Percentiles rank a stretch among this genome's conserved stretches.
phyloP scores from a whole-genome alignment of 2,888 invertebrate genomes.

The Unio pictorum region DNA sequence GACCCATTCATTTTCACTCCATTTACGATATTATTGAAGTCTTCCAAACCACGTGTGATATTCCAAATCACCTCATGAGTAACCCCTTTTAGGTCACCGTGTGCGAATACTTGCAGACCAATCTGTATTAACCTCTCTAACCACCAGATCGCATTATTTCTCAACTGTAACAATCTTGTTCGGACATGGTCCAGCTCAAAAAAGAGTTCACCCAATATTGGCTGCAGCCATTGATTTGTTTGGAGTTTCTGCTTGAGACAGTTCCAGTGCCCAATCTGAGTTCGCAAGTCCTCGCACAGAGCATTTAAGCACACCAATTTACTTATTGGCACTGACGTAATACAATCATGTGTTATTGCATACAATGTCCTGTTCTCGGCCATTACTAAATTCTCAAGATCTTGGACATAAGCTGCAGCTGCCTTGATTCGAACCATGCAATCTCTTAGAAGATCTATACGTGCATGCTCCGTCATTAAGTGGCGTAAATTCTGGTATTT shows the following conservation, averaged over 20 bases:
- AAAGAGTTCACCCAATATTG: constrained; percentile 56
- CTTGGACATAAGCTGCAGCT: constrained; percentile 55
- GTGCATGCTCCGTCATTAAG: constrained; percentile 59
- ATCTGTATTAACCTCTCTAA: constrained; percentile 64
- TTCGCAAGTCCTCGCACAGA: constrained; percentile 68
- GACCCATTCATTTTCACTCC: constrained; percentile 28
- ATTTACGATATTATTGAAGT: constrained; percentile 66
- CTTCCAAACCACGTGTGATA: constrained; percentile 68
- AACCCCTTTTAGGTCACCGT: constrained; percentile 62
- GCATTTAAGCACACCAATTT: constrained; percentile 66
- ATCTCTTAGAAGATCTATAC: constrained; percentile 63
- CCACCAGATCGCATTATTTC: constrained; percentile 64
- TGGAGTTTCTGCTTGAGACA: constrained; percentile 66
- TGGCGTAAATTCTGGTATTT: constrained; percentile 58
- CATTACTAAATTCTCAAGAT: constrained; percentile 56
- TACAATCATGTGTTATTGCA: constrained; percentile 58
- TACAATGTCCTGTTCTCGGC: constrained; percentile 63
- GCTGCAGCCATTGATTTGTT: constrained; percentile 61
- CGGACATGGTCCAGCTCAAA: constrained; percentile 58
- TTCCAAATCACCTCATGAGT: constrained; percentile 68
- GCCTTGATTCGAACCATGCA: constrained; percentile 57
- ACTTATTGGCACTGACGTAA: constrained; percentile 53
- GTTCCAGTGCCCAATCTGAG: constrained; percentile 68
- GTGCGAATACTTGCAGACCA: constrained; percentile 69
- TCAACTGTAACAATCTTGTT: constrained; percentile 47